Evolutionary conservation across 2,113 vertebrate species (phyloP), one percentile per base, ranked within the genome.

Genomic region (Stictonetta naevosa): DNA sequence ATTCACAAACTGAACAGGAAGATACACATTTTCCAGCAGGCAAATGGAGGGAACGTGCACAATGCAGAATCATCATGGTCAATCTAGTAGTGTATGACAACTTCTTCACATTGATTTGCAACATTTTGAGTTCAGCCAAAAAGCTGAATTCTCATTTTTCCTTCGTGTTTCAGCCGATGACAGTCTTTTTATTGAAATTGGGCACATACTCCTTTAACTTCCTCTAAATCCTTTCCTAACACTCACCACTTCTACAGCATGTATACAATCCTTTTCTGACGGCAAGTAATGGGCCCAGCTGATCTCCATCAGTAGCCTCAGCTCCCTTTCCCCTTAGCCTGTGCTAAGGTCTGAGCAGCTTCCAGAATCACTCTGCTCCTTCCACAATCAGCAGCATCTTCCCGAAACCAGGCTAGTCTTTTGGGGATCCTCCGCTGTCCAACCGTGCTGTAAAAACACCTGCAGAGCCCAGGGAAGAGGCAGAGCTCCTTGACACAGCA

Each of bases 401-500:
- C 44, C 28, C 34, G 76, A 58, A 76, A n/a, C 5, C 29, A n/a
- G 11, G 5, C 50, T n/a, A 44, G 63, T 9, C 12, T 36, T 58
- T 23, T 36, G 33, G 34, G 38, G 38, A 36, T 8, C 3, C 40
- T 46, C 28, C 21, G 8, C 44, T 55, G 21, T 14, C n/a, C 38
- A 67, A 26, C 11, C 29, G 11, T 13, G 8, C 6, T 12, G 11
- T 3, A 50, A 26, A 73, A 68, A 56, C 40, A 50, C 29, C 11
- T 44, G 22, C 46, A 48, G 46, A 48, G 46, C 46, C 50, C n/a
- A 62, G 74, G 34, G 76, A 60, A 2, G 4, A 0, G 0, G 38
- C 2, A 23, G 28, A 23, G 22, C 28, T 90, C 71, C 23, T 71
- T 56, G 40, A 80, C 22, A n/a, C n/a, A 69, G 67, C n/a, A 36